phyloP scores from a whole-genome alignment of 2,797 vertebrate genomes.

The Typhlichthys subterraneus region DNA sequence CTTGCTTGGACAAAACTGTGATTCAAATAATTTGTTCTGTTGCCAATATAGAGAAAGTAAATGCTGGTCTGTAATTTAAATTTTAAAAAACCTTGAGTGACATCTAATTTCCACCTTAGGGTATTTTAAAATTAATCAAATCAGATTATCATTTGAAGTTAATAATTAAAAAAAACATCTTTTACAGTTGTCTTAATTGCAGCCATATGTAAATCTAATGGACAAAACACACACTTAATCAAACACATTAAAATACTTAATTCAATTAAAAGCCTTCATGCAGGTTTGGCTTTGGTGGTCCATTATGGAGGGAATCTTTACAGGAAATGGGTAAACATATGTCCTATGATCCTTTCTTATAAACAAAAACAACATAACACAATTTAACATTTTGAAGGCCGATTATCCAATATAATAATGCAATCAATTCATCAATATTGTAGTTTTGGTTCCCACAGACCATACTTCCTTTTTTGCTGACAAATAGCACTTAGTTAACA shows the following conservation, averaged over 20 bases:
- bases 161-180: not conserved
- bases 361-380: slow-evolving; percentile 21
- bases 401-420: slow-evolving; percentile 39
- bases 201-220: not conserved
- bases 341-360: slow-evolving; percentile 13
- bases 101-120: too few relatives aligned
- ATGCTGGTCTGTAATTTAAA: too few relatives aligned
- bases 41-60: too few relatives aligned
- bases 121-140: too few relatives aligned
- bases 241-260: not conserved
- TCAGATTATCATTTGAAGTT: not conserved
- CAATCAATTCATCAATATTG: slow-evolving; percentile 5
- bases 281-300: not conserved
- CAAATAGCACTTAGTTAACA: slow-evolving; percentile 50
- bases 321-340: not conserved
- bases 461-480: slow-evolving; percentile 42
- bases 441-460: slow-evolving; percentile 32
- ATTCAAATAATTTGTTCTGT: too few relatives aligned
- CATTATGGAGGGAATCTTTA: not conserved
- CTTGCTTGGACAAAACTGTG: too few relatives aligned
- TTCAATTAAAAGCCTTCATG: not conserved
- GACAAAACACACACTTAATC: not conserved
- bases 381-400: slow-evolving; percentile 12
- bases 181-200: not conserved
- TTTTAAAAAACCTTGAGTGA: too few relatives aligned